These are phyloP conservation scores for Coluber constrictor DNA, from an alignment of 2,797 vertebrate genomes.

Conservation along the genomic window DNA sequence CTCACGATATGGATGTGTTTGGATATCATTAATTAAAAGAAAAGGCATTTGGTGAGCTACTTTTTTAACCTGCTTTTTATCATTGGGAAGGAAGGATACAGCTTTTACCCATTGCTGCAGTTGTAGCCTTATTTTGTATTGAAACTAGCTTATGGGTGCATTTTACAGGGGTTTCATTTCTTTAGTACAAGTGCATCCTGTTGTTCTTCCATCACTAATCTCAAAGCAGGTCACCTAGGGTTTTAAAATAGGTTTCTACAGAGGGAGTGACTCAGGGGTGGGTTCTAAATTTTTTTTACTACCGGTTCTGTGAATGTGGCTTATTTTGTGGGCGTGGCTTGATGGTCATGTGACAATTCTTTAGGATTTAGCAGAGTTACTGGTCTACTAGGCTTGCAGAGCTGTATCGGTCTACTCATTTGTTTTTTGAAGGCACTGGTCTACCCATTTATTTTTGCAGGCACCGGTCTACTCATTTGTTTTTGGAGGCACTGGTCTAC, in stretches of 20 bases:
- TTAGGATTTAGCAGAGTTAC: too few species aligned
- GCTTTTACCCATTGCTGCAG: background rate
- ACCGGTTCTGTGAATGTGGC: too few species aligned
- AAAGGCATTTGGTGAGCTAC: constrained; percentile 11
- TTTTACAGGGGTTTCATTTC: background rate
- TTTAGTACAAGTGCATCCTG: background rate
- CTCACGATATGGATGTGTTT: background rate
- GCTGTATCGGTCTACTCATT: too few species aligned
- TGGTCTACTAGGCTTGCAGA: too few species aligned
- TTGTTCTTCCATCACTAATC: background rate
- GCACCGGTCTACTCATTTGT: too few species aligned
- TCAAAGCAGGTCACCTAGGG: background rate
- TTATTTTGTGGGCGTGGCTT: too few species aligned
- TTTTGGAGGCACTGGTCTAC: too few species aligned
- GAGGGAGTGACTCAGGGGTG: background rate
- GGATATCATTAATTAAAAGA: constrained; percentile 30
- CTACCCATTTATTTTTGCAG: too few species aligned
- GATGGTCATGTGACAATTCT: too few species aligned
- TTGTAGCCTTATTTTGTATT: background rate
- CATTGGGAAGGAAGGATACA: background rate
- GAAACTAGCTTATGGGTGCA: background rate
- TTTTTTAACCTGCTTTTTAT: background rate
- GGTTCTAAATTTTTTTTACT: too few species aligned
- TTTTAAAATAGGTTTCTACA: background rate
- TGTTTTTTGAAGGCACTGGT: too few species aligned